phyloP scores from a whole-genome alignment of 2,888 invertebrate genomes.

The Drosophila formosana region DNA sequence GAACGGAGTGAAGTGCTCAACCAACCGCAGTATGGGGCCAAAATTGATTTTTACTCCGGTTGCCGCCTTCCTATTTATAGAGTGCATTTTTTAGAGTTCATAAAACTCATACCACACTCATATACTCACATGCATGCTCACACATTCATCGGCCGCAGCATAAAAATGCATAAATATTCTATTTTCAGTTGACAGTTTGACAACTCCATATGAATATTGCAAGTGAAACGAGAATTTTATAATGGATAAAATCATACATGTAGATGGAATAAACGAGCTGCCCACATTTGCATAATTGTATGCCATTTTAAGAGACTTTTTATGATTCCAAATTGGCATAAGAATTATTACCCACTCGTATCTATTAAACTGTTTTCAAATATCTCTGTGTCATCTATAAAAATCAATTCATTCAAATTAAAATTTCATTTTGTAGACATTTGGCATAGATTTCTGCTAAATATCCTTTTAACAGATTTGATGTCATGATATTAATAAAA shows the following conservation, averaged over 20 bases:
- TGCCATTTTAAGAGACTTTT: constrained; percentile 20
- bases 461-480: constrained; percentile 2
- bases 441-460: neutral
- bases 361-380: neutral
- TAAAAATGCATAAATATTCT: constrained; percentile 71
- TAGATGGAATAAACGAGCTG: constrained; percentile 42
- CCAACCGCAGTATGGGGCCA: constrained; percentile 76
- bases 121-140: constrained; percentile 19
- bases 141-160: constrained; percentile 32
- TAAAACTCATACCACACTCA: constrained; percentile 44
- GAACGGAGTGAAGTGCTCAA: constrained; percentile 8
- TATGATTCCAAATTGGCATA: constrained; percentile 17
- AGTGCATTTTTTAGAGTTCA: constrained; percentile 50
- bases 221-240: constrained; percentile 46
- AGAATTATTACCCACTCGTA: constrained; percentile 4
- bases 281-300: constrained; percentile 29
- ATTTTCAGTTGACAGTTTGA: constrained; percentile 74
- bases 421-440: constrained; percentile 13
- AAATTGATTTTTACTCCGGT: constrained; percentile 53
- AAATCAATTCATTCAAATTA: constrained; percentile 18
- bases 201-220: constrained; percentile 71
- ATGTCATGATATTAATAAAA: neutral
- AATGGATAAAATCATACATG: constrained; percentile 56
- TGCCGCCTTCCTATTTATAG: constrained; percentile 46
- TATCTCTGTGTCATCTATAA: constrained; percentile 1